These are phyloP conservation scores for Drosophila mayaguana DNA, from an alignment of 2,888 invertebrate genomes.

Conservation along the genomic window DNA sequence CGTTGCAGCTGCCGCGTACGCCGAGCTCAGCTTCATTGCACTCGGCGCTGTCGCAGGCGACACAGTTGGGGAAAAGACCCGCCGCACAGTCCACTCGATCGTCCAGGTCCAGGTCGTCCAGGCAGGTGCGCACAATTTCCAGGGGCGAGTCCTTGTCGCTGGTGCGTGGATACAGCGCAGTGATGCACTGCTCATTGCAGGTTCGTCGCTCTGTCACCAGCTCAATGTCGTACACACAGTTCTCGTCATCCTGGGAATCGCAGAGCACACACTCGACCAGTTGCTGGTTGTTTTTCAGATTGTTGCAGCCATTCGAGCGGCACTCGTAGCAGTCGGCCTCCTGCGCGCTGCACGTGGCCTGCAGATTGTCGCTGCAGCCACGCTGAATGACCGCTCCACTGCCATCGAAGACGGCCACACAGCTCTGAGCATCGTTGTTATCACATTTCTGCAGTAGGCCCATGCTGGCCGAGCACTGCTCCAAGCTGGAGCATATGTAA, in stretches of 20 bases:
- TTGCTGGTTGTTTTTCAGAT: conserved; percentile 48
- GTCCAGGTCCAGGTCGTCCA: conserved; percentile 78
- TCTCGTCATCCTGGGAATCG: conserved; percentile 60
- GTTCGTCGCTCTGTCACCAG: conserved; percentile 54
- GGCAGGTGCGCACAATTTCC: conserved; percentile 77
- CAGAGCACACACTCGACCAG: conserved; percentile 76
- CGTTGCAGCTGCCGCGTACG: conserved; percentile 67
- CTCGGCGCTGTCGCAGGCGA: conserved; percentile 53
- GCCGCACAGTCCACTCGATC: conserved; percentile 67
- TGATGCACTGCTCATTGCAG: conserved; percentile 78
- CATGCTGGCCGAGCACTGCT: conserved; percentile 54
- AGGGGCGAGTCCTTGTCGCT: conserved; percentile 58
- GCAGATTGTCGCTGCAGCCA: conserved; percentile 72
- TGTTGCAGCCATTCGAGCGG: conserved; percentile 80
- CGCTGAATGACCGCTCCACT: conserved; percentile 63
- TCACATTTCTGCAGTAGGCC: conserved; percentile 65
- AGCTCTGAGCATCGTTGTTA: conserved; percentile 63
- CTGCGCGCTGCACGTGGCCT: conserved; percentile 41
- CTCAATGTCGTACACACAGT: conserved; percentile 65
- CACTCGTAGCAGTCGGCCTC: conserved; percentile 73
- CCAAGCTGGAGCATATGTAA: conserved; percentile 59
- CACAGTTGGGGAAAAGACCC: conserved; percentile 57
- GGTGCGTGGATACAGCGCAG: conserved; percentile 78
- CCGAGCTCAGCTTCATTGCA: conserved; percentile 76
- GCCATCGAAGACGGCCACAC: conserved; percentile 66